Evolutionary conservation across 2,113 vertebrate species (phyloP), one percentile per base, ranked within the genome.

Genomic region (Origma solitaria): DNA sequence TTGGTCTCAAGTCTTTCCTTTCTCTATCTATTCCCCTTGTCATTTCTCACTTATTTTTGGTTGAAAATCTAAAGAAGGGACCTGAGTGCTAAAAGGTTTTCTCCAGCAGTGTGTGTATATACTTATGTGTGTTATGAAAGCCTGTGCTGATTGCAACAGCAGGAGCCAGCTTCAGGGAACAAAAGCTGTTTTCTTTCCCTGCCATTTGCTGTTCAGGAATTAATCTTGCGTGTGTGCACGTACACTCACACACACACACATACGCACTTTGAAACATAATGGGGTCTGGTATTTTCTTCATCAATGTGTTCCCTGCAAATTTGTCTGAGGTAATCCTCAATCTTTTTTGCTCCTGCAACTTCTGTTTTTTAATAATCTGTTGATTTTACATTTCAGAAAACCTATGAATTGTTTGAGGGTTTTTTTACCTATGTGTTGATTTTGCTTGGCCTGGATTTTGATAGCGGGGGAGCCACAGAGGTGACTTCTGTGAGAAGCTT

Each of bases 71-170:
- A 65, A 92, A 90, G 81, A 82, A 83, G 71, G 23, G 76, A 77
- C 45, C 27, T 57, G 91, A 93, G 93, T 87, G 82, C 73, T 96
- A 85, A 96, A 86, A 92, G 88, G 72, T 92, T 97, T 94, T 81
- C 64, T 97, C 73, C 94, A 94, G 85, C 85, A 84, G 91, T 80
- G 73, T 92, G 49, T 90, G 50, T 95, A 47, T 82, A 54, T 86
- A 84, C 64, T 96, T 84, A 77, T 30, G 33, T 69, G 49, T 60
- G 65, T 84, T 95, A 82, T 88, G 86, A 96, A 96, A 97, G 81
- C 80, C 91, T 91, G 81, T 2, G 10, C 85, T 97, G 95, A 97
- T 96, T 97, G 92, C 88, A 95, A 66, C 96, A 97, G 96, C 96
- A 95, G 95, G 96, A 96, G 76, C 38, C 53, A 92, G 86, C 89